Conservation (phyloP, 2,888 invertebrate species). For the Ophion ellenae region DNA sequence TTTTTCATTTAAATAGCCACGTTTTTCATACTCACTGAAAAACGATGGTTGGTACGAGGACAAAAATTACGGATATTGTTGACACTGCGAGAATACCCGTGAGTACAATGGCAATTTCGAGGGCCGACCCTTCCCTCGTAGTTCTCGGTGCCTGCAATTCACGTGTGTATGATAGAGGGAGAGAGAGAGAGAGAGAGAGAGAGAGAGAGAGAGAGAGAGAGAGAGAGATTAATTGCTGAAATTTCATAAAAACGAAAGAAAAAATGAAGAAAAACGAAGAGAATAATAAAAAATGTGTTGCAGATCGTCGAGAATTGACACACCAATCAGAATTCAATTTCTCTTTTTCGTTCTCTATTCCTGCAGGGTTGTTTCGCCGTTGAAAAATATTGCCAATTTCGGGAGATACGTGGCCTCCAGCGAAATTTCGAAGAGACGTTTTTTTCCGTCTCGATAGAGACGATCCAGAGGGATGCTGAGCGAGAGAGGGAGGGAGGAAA, state of each 20-base stretch:
- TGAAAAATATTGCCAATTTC: constrained; percentile 8
- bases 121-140: constrained; percentile 27
- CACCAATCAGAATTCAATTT: not conserved
- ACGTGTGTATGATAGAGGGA: not conserved
- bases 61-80: constrained; percentile 51
- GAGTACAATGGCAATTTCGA: constrained; percentile 58
- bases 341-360: too few species aligned
- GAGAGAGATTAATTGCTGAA: not conserved
- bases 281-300: not conserved
- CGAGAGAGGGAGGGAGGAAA: not conserved
- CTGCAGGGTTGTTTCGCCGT: not conserved
- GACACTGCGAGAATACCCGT: constrained; percentile 54
- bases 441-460: not conserved
- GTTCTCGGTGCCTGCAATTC: constrained; percentile 55
- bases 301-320: not conserved
- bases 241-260: not conserved
- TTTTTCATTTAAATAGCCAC: not conserved
- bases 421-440: constrained; percentile 17
- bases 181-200: too few species aligned
- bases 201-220: too few species aligned
- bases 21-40: constrained; percentile 70
- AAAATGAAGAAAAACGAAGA: not conserved
- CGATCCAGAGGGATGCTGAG: not conserved
- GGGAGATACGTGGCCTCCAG: not conserved
- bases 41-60: constrained; percentile 67